Evolutionary conservation across 2,797 vertebrate genomes (phyloP).

Genomic region (Ctenosaura bakeri): DNA sequence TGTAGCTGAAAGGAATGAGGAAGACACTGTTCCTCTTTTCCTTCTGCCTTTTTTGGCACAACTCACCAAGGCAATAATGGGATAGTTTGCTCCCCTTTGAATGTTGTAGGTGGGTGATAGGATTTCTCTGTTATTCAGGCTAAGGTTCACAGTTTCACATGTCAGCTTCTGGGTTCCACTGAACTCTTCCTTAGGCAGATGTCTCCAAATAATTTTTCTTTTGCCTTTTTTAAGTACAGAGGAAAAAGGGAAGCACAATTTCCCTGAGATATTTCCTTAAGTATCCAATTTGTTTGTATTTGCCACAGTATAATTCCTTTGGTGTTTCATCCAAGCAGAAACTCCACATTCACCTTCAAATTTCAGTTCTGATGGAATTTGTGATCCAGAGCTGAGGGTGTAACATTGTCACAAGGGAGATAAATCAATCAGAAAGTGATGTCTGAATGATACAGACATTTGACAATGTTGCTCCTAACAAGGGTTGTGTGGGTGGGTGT

Average conservation of each 20-base stretch:
- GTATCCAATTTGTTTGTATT: neutral
- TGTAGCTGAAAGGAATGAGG: too few relatives aligned
- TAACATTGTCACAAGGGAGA: neutral
- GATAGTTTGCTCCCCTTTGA: too few relatives aligned
- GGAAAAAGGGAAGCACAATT: neutral
- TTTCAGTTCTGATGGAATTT: neutral
- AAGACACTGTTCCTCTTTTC: too few relatives aligned
- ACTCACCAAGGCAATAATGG: too few relatives aligned
- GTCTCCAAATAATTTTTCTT: neutral
- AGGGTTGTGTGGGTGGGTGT: neutral
- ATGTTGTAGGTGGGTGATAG: too few relatives aligned
- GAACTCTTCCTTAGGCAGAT: constrained; percentile 25
- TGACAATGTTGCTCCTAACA: neutral
- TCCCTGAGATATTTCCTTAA: neutral
- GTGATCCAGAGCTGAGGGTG: neutral
- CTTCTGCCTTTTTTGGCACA: too few relatives aligned
- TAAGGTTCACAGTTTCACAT: neutral
- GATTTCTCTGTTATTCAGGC: too few relatives aligned
- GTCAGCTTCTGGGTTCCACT: constrained; percentile 8
- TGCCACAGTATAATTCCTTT: too few relatives aligned
- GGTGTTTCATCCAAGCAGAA: neutral
- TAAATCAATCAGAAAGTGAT: neutral
- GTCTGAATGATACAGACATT: neutral
- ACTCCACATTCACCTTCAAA: neutral
- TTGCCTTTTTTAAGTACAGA: neutral